Evolutionary conservation across 2,113 vertebrate species (phyloP), one percentile per base, ranked within the genome.

Genomic region (Neolamprologus sp.): DNA sequence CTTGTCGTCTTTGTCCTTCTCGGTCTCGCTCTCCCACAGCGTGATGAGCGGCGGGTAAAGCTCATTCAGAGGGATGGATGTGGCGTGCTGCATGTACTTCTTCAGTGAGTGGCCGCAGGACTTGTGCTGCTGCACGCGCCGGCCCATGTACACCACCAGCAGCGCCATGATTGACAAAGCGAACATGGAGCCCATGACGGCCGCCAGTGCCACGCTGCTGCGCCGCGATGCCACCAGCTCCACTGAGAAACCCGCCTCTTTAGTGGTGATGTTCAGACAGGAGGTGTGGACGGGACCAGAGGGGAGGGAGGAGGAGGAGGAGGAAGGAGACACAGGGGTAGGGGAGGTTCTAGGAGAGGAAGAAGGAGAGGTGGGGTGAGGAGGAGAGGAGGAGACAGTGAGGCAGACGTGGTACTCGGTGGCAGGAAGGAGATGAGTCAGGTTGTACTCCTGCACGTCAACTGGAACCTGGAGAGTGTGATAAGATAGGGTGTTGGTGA

Each of bases 41-140:
- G 96, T 97, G 95, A 97, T 97, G 82, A 97, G 96, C 0, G 97
- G 97, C 0, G 97, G 97, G 89, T 97, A 97, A 68, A 97, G 95
- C 88, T 97, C 97, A 9, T 96, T 96, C 16, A 97, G 94, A 0
- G 96, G 96, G 89, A 97, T 97, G 87, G 97, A 95, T 1, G 96
- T 94, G 17, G 96, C 95, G n/a, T 97, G 96, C 87, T 97, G 97
- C 93, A 97, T 96, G 90, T 97, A 97, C 54, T 94, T 96, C 93
- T 97, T 97, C 84, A 97, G 94, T 1, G 97, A 97, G 88, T 96
- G 96, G 40, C 96, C 95, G 37, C 96, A 97, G 21, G 95, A 95
- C 84, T 97, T 96, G 90, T 92, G 92, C 81, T 95, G 95, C 87
- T 95, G 95, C 68, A 97, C 95, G 8, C 96, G 93, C 2, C 96